Percentiles rank a stretch among this genome's conserved stretches.
Evolutionary conservation across 2,888 invertebrate genomes (phyloP).

Genomic region (Xestobium rufovillosum): DNA sequence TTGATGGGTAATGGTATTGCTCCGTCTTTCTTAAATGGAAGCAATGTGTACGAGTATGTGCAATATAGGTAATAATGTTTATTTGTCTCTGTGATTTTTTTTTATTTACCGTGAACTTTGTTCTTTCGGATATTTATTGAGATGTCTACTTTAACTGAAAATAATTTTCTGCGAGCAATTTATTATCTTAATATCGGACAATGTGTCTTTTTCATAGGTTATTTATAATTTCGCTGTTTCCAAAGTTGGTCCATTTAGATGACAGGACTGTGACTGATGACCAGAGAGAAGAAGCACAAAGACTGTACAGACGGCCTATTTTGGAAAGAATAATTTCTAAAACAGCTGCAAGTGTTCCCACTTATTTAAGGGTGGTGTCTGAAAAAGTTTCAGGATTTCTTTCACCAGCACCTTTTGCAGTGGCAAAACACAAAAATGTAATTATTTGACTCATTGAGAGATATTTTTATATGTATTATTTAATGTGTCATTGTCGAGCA

Average conservation of each 20-base stretch:
- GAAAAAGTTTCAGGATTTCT: slow-evolving; percentile 29
- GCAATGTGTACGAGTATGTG: slow-evolving; percentile 64
- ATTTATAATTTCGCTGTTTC: slow-evolving; percentile 66
- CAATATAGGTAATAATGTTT: slow-evolving; percentile 66
- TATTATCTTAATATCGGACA: neutral
- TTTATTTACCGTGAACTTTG: too few species aligned
- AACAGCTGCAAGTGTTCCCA: slow-evolving; percentile 30
- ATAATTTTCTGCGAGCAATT: neutral
- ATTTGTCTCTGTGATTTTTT: too few species aligned
- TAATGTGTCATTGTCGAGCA: too few species aligned
- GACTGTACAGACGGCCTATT: slow-evolving; percentile 55
- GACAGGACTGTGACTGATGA: slow-evolving; percentile 60
- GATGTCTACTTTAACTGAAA: too few species aligned
- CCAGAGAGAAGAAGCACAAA: slow-evolving; percentile 54
- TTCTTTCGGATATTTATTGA: too few species aligned
- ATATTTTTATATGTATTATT: too few species aligned
- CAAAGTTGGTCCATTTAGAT: slow-evolving; percentile 61
- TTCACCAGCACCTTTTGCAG: slow-evolving; percentile 22
- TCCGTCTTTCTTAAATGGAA: slow-evolving; percentile 69
- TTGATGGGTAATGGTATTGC: slow-evolving; percentile 82
- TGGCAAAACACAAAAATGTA: too few species aligned
- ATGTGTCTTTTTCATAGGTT: slow-evolving; percentile 47
- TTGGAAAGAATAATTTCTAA: slow-evolving; percentile 45
- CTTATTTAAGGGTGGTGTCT: slow-evolving; percentile 30
- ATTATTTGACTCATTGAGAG: too few species aligned